Base-by-base conservation (phyloP, 2,888 invertebrate genomes). In the Xiphydria camelus region DNA sequence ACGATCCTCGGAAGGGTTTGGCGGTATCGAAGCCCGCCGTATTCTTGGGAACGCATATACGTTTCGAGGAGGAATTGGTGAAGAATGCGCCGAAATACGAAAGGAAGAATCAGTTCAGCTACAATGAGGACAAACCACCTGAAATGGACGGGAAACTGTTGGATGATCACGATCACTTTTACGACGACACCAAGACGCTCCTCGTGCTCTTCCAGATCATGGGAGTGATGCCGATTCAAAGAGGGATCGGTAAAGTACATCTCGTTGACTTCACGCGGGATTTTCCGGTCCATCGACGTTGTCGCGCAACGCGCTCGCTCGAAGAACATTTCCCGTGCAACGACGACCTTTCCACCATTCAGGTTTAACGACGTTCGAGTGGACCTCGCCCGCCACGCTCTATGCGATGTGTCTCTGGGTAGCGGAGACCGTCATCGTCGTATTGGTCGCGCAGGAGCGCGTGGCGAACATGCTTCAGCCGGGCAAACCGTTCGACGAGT, bases 161-260 rank as follows among this genome's bases (percentile, higher is more conserved):
- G 53, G 85, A 86, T 50, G 76, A 83, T 46, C 85, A 86, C 45
- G 87, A 87, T 64, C 85, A 83, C 43, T 88, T 87, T 62, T 87
- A 87, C 62, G 75, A 83, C 10, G 87, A 82, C 0, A 88, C 87
- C 0, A 87, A 86, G 67, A 86, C 86, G 59, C 70, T 88, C 31
- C 68, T 88, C 51, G 84, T 85, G 0, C 74, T 88, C 3, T 88
- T 88, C 61, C 87, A 88, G 70, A 84, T 87, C 29, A 87, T 86
- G 87, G 87, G 87, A 2, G 79, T 87, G 0, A 87, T 87, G 87
- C 87, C 87, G 1, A 85, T 88, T 17, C 43, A 44, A 17, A 36
- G 43, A 9, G 43, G 43, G n/a, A 26, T 29, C n/a, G 43, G 43
- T 44, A 44, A 44, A 17, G 7, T 2, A 4, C 7, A 6, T 18